Conservation (phyloP, 2,113 vertebrate genomes). For the Grammomys dolichurus region DNA sequence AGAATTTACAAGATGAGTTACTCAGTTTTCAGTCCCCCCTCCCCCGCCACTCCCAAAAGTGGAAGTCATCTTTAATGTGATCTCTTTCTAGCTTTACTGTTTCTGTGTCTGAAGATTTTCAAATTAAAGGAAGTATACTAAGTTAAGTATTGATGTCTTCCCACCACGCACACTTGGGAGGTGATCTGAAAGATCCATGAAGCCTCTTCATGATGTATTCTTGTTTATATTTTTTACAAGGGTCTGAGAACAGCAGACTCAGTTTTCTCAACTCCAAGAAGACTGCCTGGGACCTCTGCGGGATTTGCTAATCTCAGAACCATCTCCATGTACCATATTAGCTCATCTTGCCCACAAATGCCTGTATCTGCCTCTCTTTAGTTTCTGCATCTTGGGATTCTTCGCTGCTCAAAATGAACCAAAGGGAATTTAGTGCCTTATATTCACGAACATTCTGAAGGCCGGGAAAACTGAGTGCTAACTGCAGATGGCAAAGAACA, state of each 20-base stretch:
- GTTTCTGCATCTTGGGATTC: background rate
- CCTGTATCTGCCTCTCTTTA: background rate
- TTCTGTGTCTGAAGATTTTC: constrained; percentile 1
- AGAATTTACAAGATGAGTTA: background rate
- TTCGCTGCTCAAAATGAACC: constrained; percentile 14
- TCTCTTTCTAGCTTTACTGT: background rate
- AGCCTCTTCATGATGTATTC: constrained; percentile 7
- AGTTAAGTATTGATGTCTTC: background rate
- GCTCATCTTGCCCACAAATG: background rate
- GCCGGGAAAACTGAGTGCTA: background rate
- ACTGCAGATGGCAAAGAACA: background rate
- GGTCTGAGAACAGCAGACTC: too few relatives aligned
- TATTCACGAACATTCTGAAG: constrained; percentile 1
- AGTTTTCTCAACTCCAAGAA: constrained; percentile 12
- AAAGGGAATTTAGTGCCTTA: background rate
- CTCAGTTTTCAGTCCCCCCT: background rate
- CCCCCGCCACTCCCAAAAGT: too few relatives aligned
- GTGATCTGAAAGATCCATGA: background rate
- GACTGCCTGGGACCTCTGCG: background rate
- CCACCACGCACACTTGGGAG: background rate
- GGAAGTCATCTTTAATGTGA: background rate
- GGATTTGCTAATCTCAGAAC: background rate
- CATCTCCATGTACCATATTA: background rate
- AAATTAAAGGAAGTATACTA: background rate
- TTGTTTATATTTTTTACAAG: constrained; percentile 6